Conservation (phyloP, 1,140 invertebrate genomes). For the Solen grandis region DNA sequence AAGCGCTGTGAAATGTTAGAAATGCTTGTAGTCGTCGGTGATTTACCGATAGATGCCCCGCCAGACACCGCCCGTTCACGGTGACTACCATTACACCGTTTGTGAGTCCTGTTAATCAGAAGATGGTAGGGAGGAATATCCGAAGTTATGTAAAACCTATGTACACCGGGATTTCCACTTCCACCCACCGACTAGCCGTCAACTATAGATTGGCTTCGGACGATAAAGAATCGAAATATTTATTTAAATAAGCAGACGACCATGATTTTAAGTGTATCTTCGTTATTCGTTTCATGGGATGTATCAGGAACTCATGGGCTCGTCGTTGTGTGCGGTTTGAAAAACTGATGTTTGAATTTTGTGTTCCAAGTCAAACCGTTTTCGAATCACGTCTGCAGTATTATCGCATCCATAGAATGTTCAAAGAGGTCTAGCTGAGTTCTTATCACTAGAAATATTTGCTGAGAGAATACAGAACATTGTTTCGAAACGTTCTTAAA, state of each 20-base stretch:
- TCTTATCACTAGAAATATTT: conserved; percentile 12
- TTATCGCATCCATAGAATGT: conserved; percentile 18
- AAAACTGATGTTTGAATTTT: neutral
- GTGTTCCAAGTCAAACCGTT: neutral
- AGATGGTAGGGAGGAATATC: no score
- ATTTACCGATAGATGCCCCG: no score
- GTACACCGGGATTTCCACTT: no score
- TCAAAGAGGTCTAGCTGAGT: conserved; percentile 10
- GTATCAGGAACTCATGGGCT: neutral
- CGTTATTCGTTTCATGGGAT: neutral
- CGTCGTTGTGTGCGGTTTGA: neutral
- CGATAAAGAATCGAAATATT: no score
- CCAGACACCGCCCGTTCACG: no score
- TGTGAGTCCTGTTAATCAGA: no score
- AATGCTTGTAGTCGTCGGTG: no score
- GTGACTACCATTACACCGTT: no score
- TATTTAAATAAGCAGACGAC: neutral
- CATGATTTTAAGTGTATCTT: neutral
- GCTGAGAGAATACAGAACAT: conserved; percentile 45
- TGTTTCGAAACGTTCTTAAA: neutral
- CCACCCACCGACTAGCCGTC: no score
- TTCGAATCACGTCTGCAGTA: conserved; percentile 4
- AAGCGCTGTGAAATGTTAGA: no score
- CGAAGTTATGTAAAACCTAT: no score
- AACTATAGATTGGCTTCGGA: no score